A percentile compares a stretch with the other conserved stretches of the same genome.
These are phyloP conservation scores for Yoshiicerus persimilis DNA, from an alignment of 1,140 invertebrate genomes.

Conservation along the genomic window DNA sequence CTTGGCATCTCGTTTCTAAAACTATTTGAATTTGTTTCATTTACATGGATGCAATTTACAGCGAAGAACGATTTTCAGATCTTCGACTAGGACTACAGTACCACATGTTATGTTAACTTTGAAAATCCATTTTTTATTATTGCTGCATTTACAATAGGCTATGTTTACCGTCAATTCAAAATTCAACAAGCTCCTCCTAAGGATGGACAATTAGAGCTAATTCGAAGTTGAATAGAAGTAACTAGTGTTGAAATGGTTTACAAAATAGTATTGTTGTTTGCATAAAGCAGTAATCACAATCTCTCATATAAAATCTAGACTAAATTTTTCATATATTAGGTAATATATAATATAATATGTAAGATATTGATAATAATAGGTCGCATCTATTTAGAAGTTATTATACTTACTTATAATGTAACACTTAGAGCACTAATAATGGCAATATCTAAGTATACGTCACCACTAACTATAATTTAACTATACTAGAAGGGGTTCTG, in stretches of 20 bases:
- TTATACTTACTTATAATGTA: too few relatives aligned
- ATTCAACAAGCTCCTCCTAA: neutral
- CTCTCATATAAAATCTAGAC: conserved; percentile 2
- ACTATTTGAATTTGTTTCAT: neutral
- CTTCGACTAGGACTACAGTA: conserved; percentile 15
- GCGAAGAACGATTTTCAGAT: neutral
- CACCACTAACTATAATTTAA: neutral
- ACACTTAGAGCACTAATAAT: too few relatives aligned
- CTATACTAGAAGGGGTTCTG: too few relatives aligned
- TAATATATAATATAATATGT: neutral
- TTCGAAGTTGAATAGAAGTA: neutral
- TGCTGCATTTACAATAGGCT: neutral
- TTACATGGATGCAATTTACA: neutral
- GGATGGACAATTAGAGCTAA: neutral
- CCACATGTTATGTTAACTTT: neutral
- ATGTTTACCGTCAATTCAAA: too few relatives aligned
- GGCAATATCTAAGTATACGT: neutral
- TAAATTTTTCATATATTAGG: neutral
- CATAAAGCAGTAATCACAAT: conserved; percentile 20
- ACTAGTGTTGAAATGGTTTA: neutral
- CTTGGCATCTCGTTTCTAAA: neutral
- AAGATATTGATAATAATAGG: neutral
- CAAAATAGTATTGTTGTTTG: neutral
- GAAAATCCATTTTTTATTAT: neutral
- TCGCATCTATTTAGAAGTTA: too few relatives aligned